A percentile compares a stretch with the other conserved stretches of the same genome.
Evolutionary conservation across 2,888 invertebrate genomes (phyloP).

Genomic region (Xestobium rufovillosum): DNA sequence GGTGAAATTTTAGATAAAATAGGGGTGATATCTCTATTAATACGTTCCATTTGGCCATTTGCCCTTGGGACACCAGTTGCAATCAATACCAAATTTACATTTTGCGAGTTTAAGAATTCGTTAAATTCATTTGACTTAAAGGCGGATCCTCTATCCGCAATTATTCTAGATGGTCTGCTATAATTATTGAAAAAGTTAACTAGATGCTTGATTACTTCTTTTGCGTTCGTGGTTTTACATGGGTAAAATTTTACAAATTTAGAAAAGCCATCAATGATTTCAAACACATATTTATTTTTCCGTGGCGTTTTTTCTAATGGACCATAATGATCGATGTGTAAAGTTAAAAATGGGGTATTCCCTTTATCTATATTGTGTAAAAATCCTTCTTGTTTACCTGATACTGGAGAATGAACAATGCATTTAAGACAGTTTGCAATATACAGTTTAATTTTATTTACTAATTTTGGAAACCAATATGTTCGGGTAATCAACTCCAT

Average conservation of each 20-base stretch:
- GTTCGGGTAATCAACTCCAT: conserved; percentile 22
- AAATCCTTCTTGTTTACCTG: conserved; percentile 7
- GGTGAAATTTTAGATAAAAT: conserved; percentile 21
- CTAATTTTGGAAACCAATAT: conserved; percentile 32
- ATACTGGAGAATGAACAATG: conserved; percentile 4
- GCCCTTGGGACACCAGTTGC: conserved; percentile 7
- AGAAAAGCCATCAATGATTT: conserved; percentile 7
- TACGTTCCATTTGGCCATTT: conserved; percentile 7
- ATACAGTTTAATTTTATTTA: conserved; percentile 21
- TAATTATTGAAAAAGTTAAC: conserved; percentile 22
- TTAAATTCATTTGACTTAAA: conserved; percentile 23
- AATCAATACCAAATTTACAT: conserved; percentile 7
- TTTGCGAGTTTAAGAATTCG: conserved; percentile 12
- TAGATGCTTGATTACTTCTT: conserved; percentile 13
- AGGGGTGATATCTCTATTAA: conserved; percentile 4
- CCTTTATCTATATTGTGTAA: conserved; percentile 7
- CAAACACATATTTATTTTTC: conserved; percentile 6
- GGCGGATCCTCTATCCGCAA: conserved; percentile 23
- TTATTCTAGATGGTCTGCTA: conserved; percentile 20
- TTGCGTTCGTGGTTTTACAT: conserved; percentile 1
- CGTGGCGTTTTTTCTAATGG: conserved; percentile 6
- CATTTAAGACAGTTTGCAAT: conserved; percentile 16
- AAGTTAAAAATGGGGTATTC: conserved; percentile 2
- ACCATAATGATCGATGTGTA: conserved; percentile 10
- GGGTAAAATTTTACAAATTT: conserved; percentile 7